phyloP scores from a whole-genome alignment of 2,797 vertebrate genomes.

The Sylvia borin region DNA sequence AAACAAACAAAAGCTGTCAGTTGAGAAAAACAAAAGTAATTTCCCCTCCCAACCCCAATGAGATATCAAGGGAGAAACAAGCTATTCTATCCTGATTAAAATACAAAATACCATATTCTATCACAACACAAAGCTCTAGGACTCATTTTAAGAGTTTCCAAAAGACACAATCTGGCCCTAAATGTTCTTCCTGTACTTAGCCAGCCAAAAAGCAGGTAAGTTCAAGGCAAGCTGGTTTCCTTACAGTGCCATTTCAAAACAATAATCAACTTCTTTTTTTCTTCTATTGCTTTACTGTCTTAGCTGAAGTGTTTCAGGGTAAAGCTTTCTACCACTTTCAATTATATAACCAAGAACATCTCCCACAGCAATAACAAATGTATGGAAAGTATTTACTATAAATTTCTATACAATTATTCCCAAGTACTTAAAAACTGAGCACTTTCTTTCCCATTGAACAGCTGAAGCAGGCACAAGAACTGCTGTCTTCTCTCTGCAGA shows the following conservation, averaged over 20 bases:
- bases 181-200: rapidly evolving
- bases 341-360: neutral
- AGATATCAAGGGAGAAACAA: neutral
- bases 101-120: neutral
- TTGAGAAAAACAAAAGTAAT: neutral
- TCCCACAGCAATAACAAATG: neutral
- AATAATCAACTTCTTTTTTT: neutral
- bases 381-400: neutral
- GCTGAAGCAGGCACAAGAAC: neutral
- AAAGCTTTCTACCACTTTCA: neutral
- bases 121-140: neutral
- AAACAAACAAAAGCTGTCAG: neutral
- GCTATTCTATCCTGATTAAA: neutral
- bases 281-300: neutral
- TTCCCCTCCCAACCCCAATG: neutral
- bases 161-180: neutral
- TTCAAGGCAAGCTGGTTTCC: neutral
- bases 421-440: neutral
- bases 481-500: neutral
- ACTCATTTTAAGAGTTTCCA: neutral
- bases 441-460: neutral
- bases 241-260: neutral
- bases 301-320: neutral
- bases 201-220: neutral
- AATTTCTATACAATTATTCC: neutral